A percentile compares a stretch with the other conserved stretches of the same genome.
These are phyloP conservation scores for Hemicentrotus pulcherrimus DNA, from an alignment of 35 echinoderm and acorn worm genomes.

Conservation along the genomic window DNA sequence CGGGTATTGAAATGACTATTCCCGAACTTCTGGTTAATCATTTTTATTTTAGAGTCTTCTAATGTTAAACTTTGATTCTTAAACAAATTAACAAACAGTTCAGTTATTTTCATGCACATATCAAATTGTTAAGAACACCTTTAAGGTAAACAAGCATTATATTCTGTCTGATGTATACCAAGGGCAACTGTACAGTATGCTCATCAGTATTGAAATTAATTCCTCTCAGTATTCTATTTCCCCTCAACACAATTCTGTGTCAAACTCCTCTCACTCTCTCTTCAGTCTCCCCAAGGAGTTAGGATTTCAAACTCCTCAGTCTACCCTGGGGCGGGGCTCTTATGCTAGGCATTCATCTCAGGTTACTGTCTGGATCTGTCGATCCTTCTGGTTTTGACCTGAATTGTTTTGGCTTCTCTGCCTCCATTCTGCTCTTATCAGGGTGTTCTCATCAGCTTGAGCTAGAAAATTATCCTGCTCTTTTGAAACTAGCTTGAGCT, in stretches of 20 bases:
- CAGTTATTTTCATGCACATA: too few species aligned
- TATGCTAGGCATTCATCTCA: not conserved
- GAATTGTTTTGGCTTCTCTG: not conserved
- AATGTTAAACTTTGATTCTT: too few species aligned
- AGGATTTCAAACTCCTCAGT: not conserved
- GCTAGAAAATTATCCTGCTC: too few species aligned
- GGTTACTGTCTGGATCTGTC: not conserved
- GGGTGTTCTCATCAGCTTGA: too few species aligned
- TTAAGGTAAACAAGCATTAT: not conserved
- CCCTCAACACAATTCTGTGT: not conserved
- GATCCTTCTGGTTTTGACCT: not conserved
- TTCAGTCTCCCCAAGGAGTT: not conserved
- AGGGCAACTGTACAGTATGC: not conserved
- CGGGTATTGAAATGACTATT: too few species aligned
- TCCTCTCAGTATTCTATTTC: not conserved
- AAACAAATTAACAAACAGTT: too few species aligned
- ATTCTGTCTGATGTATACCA: not conserved
- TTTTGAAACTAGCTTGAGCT: too few species aligned
- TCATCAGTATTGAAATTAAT: not conserved
- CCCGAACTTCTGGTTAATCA: too few species aligned
- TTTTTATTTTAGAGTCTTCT: too few species aligned
- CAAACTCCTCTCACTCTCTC: not conserved
- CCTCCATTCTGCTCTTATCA: too few species aligned
- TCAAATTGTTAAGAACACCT: not conserved
- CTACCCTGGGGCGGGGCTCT: not conserved